These are phyloP conservation scores for Callocephalon fimbriatum DNA, from an alignment of 2,113 vertebrate genomes.

Conservation along the genomic window DNA sequence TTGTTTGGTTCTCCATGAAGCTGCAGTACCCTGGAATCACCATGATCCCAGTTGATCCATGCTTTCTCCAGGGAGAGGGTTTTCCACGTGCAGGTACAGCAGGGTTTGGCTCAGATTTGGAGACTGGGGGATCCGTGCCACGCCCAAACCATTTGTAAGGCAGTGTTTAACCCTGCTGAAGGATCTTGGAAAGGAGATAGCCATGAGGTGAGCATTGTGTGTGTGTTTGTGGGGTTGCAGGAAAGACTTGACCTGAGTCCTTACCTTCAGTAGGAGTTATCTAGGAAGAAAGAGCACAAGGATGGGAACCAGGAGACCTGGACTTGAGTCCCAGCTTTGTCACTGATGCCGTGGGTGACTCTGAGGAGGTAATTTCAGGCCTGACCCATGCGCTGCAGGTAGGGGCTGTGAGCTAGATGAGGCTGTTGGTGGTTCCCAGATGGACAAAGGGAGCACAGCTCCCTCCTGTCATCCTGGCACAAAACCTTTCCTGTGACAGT, in stretches of 20 bases:
- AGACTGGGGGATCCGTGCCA: background rate
- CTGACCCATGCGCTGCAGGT: fast-evolving
- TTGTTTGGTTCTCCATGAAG: background rate
- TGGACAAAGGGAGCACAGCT: background rate
- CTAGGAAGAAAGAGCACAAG: background rate
- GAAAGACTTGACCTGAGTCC: background rate
- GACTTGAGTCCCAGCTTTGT: background rate
- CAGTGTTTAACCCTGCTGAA: background rate
- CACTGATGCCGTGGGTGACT: background rate
- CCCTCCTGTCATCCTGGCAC: background rate
- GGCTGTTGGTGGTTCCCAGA: background rate
- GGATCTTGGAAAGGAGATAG: background rate
- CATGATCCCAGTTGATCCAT: background rate
- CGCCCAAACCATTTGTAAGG: background rate
- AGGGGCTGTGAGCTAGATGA: background rate
- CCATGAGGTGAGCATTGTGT: background rate
- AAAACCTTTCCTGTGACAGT: fast-evolving
- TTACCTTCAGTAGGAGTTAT: background rate
- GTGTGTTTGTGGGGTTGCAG: background rate
- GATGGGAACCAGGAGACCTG: background rate
- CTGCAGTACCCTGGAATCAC: background rate
- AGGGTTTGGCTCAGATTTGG: background rate
- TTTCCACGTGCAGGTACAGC: background rate
- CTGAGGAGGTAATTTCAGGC: background rate
- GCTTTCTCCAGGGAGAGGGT: background rate